Evolutionary conservation across 1,140 invertebrate species (phyloP).

Genomic region (Drosophila sp.): DNA sequence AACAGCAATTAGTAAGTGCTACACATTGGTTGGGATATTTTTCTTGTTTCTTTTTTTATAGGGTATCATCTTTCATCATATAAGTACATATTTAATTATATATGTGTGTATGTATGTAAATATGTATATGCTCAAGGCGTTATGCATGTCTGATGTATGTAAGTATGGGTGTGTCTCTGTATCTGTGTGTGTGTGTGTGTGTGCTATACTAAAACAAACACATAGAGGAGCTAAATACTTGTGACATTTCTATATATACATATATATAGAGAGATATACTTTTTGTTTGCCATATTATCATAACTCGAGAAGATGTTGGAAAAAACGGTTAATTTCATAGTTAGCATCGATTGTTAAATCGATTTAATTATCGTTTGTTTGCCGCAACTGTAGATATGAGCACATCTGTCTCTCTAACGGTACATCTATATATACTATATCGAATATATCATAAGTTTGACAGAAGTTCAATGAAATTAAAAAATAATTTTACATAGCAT

Average conservation of each 20-base stretch:
- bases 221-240: slow-evolving; percentile 46
- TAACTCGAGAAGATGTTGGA: slow-evolving; percentile 48
- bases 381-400: not conserved
- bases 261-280: slow-evolving; percentile 6
- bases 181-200: slow-evolving; percentile 18
- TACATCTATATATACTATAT: not conserved
- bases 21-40: slow-evolving; percentile 29
- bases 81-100: slow-evolving; percentile 25
- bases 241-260: slow-evolving; percentile 26
- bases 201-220: slow-evolving; percentile 46
- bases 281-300: slow-evolving; percentile 24
- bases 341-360: slow-evolving; percentile 17
- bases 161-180: slow-evolving; percentile 5
- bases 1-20: slow-evolving; percentile 41
- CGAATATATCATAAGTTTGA: not conserved
- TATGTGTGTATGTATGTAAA: slow-evolving; percentile 18
- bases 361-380: slow-evolving; percentile 23
- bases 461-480: not conserved
- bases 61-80: slow-evolving; percentile 19
- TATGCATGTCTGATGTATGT: slow-evolving; percentile 8
- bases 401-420: not conserved
- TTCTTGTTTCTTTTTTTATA: slow-evolving; percentile 6
- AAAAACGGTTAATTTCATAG: slow-evolving; percentile 36
- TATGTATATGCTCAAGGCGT: slow-evolving; percentile 2
- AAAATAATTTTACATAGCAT: slow-evolving; percentile 15